Conservation (phyloP, 1,140 invertebrate genomes). For the Danaus plexippus region DNA sequence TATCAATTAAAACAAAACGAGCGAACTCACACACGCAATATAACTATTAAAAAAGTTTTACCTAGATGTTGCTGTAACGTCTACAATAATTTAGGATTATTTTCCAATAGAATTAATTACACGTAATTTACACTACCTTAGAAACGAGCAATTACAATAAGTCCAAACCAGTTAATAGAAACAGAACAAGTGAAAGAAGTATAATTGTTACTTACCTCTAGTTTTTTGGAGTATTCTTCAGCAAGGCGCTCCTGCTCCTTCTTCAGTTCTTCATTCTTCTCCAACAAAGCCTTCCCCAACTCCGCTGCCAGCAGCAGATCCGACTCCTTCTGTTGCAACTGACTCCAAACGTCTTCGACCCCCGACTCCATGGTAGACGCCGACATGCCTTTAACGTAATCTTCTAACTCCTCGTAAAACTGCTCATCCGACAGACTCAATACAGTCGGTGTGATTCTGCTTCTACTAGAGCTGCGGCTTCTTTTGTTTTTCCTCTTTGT, state of each 20-base stretch:
- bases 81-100: no score
- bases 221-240: conserved; percentile 92
- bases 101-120: no score
- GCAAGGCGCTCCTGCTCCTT: conserved; percentile 87
- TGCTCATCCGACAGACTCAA: conserved; percentile 61
- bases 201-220: conserved; percentile 81
- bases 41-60: no score
- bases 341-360: conserved; percentile 82
- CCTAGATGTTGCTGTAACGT: no score
- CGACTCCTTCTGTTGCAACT: conserved; percentile 92
- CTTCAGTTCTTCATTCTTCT: conserved; percentile 93
- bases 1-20: no score
- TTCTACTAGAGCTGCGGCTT: conserved; percentile 49
- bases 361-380: conserved; percentile 53
- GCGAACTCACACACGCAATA: no score
- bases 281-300: conserved; percentile 93
- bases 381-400: conserved; percentile 74
- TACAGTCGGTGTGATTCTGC: conserved; percentile 34
- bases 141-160: no score
- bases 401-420: conserved; percentile 72
- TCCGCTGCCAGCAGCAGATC: conserved; percentile 95
- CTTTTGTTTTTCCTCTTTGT: conserved; percentile 32
- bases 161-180: no score
- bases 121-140: no score
- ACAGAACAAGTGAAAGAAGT: no score